Evolutionary conservation across 2,113 vertebrate genomes (phyloP).

Genomic region (Accipiter virgatus): DNA sequence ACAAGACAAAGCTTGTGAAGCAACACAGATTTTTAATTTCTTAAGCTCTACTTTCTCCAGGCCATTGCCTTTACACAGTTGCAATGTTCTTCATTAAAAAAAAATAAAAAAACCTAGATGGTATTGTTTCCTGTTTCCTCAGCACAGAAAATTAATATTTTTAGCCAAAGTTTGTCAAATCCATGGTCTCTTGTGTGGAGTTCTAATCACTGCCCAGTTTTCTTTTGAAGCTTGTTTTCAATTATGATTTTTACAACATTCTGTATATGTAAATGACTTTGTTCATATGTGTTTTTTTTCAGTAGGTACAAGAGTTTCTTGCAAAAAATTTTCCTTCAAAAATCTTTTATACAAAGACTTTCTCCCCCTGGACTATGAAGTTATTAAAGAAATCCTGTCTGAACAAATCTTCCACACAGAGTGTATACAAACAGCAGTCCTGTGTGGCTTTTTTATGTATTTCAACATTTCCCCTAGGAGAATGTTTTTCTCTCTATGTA

Average conservation of each 20-base stretch:
- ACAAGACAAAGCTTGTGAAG: background rate
- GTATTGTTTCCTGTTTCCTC: background rate
- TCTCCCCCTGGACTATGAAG: background rate
- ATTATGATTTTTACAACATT: background rate
- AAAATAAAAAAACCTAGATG: background rate
- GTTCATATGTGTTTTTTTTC: background rate
- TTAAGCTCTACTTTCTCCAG: background rate
- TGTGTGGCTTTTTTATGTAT: background rate
- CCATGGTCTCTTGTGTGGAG: fast-evolving
- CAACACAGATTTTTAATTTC: background rate
- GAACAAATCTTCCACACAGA: background rate
- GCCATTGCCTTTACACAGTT: background rate
- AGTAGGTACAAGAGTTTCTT: background rate
- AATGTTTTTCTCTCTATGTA: background rate
- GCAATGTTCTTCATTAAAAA: background rate
- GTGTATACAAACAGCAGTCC: background rate
- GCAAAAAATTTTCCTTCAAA: background rate
- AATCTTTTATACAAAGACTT: background rate
- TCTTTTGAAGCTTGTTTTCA: background rate
- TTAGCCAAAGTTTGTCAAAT: background rate
- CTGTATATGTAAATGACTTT: background rate
- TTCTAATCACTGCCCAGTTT: background rate
- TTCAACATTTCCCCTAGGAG: background rate
- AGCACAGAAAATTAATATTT: background rate
- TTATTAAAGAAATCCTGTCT: background rate